Conservation (phyloP, 2,888 invertebrate genomes). For the Eremobia ochroleuca region DNA sequence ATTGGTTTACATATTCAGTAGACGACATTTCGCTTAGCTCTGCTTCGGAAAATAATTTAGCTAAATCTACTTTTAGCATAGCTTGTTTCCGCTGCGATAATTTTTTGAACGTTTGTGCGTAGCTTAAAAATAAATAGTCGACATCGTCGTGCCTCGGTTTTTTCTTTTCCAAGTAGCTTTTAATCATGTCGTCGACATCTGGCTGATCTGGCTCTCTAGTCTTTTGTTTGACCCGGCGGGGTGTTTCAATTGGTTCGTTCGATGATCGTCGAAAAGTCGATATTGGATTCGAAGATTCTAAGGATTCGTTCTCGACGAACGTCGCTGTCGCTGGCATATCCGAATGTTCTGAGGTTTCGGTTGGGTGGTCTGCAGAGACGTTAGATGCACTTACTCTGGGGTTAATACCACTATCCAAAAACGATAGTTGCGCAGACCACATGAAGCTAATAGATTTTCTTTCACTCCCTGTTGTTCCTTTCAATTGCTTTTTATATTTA, state of each 20-base stretch:
- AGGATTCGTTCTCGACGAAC: neutral
- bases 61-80: too few species aligned
- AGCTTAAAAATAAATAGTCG: too few species aligned
- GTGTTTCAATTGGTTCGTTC: conserved; percentile 1
- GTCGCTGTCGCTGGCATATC: neutral
- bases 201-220: neutral
- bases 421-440: conserved; percentile 3
- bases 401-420: conserved; percentile 6
- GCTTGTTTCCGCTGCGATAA: too few species aligned
- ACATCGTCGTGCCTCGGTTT: too few species aligned
- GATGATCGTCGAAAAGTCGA: neutral
- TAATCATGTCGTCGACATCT: too few species aligned
- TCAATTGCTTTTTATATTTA: conserved; percentile 2
- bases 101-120: too few species aligned
- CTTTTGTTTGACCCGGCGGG: neutral
- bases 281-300: neutral
- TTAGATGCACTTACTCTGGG: conserved; percentile 1
- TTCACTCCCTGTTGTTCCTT: conserved; percentile 6
- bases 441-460: conserved; percentile 1
- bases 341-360: neutral
- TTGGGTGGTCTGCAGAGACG: neutral
- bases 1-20: neutral
- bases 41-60: too few species aligned
- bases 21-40: too few species aligned
- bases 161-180: too few species aligned